A percentile compares a stretch with the other conserved stretches of the same genome.
Evolutionary conservation across 1,140 invertebrate genomes (phyloP).

Genomic region (Aphaenogaster ashmeadi): DNA sequence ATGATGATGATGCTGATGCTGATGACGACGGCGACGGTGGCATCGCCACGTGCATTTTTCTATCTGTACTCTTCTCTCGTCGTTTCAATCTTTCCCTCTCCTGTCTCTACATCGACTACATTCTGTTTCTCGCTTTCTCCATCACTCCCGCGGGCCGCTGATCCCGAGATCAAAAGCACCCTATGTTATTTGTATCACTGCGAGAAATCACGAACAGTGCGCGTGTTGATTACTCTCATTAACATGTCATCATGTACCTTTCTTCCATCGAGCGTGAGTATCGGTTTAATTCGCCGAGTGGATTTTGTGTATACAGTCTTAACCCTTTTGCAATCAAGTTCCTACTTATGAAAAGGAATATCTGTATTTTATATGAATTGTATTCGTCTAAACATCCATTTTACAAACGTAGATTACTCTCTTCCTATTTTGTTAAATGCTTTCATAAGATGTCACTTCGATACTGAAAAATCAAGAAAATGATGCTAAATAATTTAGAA

Average conservation of each 20-base stretch:
- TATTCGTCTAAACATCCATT: background rate
- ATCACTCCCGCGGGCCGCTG: background rate
- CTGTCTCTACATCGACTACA: background rate
- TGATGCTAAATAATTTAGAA: background rate
- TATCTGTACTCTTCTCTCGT: conserved; percentile 14
- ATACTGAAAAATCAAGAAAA: background rate
- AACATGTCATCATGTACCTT: background rate
- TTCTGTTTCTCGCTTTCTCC: background rate
- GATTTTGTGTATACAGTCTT: background rate
- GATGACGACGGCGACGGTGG: background rate
- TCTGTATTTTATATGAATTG: background rate
- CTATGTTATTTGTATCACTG: background rate
- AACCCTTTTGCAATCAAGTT: no score
- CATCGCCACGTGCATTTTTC: conserved; percentile 60
- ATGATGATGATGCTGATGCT: background rate
- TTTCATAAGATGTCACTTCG: background rate
- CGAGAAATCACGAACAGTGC: conserved; percentile 3
- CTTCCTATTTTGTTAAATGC: background rate
- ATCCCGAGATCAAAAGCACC: conserved; percentile 11
- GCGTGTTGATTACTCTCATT: background rate
- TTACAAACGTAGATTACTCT: background rate
- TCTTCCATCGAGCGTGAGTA: background rate
- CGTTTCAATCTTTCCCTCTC: background rate
- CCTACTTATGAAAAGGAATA: background rate
- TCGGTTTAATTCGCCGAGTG: conserved; percentile 17